These are phyloP conservation scores for Saccopteryx leptura DNA, from an alignment of 2,113 vertebrate species.

Conservation along the genomic window DNA sequence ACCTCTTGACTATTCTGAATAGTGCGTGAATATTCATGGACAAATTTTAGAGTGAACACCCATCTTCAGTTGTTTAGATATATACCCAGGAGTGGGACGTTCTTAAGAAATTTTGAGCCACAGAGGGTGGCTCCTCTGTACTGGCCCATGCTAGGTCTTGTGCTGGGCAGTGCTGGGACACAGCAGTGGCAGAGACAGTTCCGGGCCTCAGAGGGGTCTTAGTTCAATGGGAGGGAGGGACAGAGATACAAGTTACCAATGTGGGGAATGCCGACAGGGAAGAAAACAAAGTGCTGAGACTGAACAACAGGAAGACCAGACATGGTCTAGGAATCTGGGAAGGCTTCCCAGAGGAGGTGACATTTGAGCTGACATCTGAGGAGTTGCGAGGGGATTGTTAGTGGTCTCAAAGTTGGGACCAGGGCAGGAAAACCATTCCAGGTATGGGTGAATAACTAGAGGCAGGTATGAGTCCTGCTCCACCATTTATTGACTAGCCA, in stretches of 20 bases:
- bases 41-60: background rate
- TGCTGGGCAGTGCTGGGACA: background rate
- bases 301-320: background rate
- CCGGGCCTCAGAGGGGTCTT: background rate
- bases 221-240: background rate
- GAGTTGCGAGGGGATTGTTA: background rate
- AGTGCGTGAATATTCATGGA: fast-evolving
- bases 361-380: background rate
- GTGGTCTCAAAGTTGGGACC: background rate
- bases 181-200: background rate
- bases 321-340: background rate
- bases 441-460: background rate
- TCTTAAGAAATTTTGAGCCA: background rate
- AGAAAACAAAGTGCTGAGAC: background rate
- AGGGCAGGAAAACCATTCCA: background rate
- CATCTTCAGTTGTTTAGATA: background rate
- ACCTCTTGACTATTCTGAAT: background rate
- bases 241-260: background rate
- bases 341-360: background rate
- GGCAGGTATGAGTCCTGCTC: background rate
- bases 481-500: background rate
- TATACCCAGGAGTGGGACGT: background rate
- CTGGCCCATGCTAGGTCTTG: too few relatives aligned
- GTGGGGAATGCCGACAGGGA: background rate
- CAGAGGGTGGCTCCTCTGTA: background rate